These are phyloP conservation scores for Meloidogyne chitwoodi DNA, from an alignment of 1,140 invertebrate species.

Conservation along the genomic window DNA sequence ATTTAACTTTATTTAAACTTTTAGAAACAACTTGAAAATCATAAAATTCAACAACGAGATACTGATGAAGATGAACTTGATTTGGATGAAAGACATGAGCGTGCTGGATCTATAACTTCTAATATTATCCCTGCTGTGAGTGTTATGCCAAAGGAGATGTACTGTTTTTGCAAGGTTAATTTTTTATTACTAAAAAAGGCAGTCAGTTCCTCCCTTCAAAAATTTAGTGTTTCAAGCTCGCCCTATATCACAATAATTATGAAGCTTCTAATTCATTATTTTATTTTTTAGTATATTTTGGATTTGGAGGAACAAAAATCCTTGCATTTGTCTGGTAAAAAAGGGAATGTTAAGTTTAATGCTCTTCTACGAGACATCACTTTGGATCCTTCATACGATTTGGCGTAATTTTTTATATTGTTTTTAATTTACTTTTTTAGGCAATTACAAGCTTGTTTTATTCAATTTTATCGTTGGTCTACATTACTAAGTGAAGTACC, in stretches of 20 bases:
- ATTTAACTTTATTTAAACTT: no score
- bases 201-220: no score
- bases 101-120: neutral
- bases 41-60: neutral
- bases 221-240: no score
- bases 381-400: neutral
- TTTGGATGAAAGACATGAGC: neutral
- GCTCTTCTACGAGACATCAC: neutral
- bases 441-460: neutral
- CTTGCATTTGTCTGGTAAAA: neutral
- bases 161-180: neutral
- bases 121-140: neutral
- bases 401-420: neutral
- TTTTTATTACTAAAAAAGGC: no score
- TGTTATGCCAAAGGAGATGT: neutral
- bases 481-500: neutral
- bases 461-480: neutral
- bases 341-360: neutral
- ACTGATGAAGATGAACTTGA: neutral
- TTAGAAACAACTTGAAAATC: neutral
- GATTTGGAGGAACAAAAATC: neutral
- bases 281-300: neutral
- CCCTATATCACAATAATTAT: no score
- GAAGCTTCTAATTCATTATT: no score
- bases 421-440: neutral